Conservation (phyloP, 2,113 vertebrate species). For the Lepidothrix coronata region DNA sequence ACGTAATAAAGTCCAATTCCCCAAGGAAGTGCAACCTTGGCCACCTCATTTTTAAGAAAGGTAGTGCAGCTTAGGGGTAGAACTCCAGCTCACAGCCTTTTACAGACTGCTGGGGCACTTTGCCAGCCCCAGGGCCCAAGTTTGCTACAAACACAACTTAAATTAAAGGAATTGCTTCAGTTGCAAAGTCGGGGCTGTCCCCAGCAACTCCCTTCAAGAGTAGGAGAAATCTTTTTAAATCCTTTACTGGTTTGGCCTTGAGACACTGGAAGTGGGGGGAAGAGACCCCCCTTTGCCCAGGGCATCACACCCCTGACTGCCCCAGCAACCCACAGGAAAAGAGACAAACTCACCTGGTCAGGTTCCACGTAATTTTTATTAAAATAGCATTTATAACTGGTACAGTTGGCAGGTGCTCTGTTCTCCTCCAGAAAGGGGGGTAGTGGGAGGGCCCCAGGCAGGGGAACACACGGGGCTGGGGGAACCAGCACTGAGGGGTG, state of each 20-base stretch:
- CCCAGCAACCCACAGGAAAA: neutral
- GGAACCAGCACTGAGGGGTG: neutral
- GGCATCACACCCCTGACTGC: neutral
- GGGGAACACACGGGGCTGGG: neutral
- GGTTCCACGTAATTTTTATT: constrained; percentile 72
- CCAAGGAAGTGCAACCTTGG: neutral
- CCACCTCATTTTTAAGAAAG: neutral
- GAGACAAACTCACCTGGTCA: neutral
- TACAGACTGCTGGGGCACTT: neutral
- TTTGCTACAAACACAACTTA: neutral
- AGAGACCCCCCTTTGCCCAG: too few relatives aligned
- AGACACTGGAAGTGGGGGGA: too few relatives aligned
- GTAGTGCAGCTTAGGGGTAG: rapidly evolving
- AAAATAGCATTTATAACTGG: constrained; percentile 71
- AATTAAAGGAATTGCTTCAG: neutral
- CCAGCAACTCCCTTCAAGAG: neutral
- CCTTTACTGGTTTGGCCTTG: neutral
- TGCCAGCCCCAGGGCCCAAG: too few relatives aligned
- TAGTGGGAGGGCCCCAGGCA: constrained; percentile 7
- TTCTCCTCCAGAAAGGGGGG: neutral
- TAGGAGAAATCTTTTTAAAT: neutral
- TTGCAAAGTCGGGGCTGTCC: neutral
- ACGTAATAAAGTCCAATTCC: constrained; percentile 1
- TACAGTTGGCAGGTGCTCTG: constrained; percentile 60
- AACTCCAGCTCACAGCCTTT: neutral